Evolutionary conservation across 2,113 vertebrate genomes (phyloP), one percentile per base, ranked within the genome.

Genomic region (Festucalex cinctus): DNA sequence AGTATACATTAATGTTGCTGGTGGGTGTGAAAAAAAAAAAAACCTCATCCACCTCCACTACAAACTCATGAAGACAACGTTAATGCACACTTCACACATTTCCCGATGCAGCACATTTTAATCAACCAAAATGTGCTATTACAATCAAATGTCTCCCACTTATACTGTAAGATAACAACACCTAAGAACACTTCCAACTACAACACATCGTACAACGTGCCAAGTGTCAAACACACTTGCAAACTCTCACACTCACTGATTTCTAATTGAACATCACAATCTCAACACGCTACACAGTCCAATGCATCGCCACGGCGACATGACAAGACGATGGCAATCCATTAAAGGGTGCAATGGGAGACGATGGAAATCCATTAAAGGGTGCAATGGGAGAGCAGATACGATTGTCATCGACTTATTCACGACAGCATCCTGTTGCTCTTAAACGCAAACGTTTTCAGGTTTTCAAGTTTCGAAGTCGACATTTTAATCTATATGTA

Each of bases 341-440:
- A 92, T 92, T 91, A 91, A 92, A 92, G 60, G 90, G 90, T 91
- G 92, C 88, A 91, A 90, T 81, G 54, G 66, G n/a, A 84, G 37
- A 36, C 9, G 61, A 77, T 71, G 68, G 53, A 22, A 13, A 59
- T 66, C 75, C 85, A 92, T 92, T 91, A 91, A 92, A 92, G 60
- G 90, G 90, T 91, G 92, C 88, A 91, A 90, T 81, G 54, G 57
- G 22, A 32, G 26, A 68, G 53, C 28, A 39, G 22, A 70, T 13
- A 22, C 8, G 16, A 13, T 54, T 5, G 24, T 26, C 13, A 9
- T 17, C 12, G 20, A n/a, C n/a, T n/a, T n/a, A n/a, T n/a, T n/a
- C n/a, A n/a, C n/a, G n/a, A n/a, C n/a, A n/a, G 9, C 46, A n/a
- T n/a, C 46, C 19, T 49, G 7, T 48, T 48, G 20, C 8, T 20